Conservation (phyloP, 2,797 vertebrate genomes). For the Agapornis canus region DNA sequence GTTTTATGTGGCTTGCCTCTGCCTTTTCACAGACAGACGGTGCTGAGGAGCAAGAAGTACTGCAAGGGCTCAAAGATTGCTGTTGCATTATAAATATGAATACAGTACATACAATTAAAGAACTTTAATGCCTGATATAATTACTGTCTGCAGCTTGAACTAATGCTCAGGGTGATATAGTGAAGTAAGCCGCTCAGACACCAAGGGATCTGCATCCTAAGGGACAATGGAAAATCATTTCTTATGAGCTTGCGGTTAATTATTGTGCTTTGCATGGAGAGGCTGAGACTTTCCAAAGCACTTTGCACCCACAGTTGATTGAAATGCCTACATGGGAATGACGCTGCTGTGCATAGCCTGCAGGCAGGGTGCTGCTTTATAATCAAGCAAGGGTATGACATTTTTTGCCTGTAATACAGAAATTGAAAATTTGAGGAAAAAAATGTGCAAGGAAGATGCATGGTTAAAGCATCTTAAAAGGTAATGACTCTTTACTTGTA, state of each 20-base stretch:
- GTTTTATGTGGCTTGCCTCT: constrained; percentile 15
- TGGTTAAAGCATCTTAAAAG: not conserved
- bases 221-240: not conserved
- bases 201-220: not conserved
- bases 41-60: not conserved
- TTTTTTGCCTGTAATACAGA: not conserved
- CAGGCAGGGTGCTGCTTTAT: not conserved
- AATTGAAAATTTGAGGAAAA: not conserved
- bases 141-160: constrained; percentile 47
- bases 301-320: not conserved
- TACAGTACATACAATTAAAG: constrained; percentile 5
- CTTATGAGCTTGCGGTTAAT: not conserved
- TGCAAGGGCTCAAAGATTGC: not conserved
- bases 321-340: rapidly evolving
- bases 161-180: constrained; percentile 37
- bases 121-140: constrained; percentile 58
- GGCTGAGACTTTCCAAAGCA: not conserved
- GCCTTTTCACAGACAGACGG: not conserved
- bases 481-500: not conserved
- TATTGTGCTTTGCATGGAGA: not conserved
- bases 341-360: not conserved
- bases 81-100: constrained; percentile 3
- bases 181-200: not conserved
- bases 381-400: not conserved
- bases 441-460: rapidly evolving